Base-by-base conservation (phyloP, 1,140 invertebrate genomes). In the Ganaspis sp. region DNA sequence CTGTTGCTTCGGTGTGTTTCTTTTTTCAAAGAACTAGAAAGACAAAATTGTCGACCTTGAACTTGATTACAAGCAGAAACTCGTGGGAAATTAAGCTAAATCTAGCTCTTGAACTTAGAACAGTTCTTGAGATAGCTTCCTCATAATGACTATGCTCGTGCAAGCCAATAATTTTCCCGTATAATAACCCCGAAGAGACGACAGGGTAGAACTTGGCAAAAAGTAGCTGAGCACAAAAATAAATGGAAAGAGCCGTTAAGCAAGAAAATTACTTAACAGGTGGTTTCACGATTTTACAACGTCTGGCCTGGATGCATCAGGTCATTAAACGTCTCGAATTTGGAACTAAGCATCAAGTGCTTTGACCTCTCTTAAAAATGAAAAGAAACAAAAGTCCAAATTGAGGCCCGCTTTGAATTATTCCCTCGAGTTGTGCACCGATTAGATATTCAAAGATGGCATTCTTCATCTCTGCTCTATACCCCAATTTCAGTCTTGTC, bases 41-140 rank as follows among this genome's bases (percentile, higher is more conserved):
- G 2, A 64, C 1, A 64, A 64, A 64, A 9, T 23, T 64, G 21
- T 29, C 23, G 26, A n/a, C 58, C 58, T 64, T 64, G 58, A 64
- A 64, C 58, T 34, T 64, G 23, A 4, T 45, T 15, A 45, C 42
- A 12, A 5, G 21, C 9, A 64, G 58, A 26, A 29, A 64, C 58
- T 64, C 58, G 58, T 15, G 58, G 58, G 58, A 64, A 64, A 64
- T 64, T 64, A 64, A 29, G 58, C 12, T 64, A 29, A 64, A 64
- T 64, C 21, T 64, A 64, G 21, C 23, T 29, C 26, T 12, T 64
- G 11, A 23, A 29, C 21, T 64, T 64, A 19, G 11, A 64, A 64
- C 23, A 64, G 21, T 64, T 64, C 54, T 26, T 12, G 21, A 64
- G 23, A 64, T 64, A 64, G 58, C 58, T 64, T 29, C 58, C 23